Percentiles rank a stretch among this genome's conserved stretches.
Evolutionary conservation across 2,113 vertebrate species (phyloP).

Genomic region (Thalassoma bifasciatum): DNA sequence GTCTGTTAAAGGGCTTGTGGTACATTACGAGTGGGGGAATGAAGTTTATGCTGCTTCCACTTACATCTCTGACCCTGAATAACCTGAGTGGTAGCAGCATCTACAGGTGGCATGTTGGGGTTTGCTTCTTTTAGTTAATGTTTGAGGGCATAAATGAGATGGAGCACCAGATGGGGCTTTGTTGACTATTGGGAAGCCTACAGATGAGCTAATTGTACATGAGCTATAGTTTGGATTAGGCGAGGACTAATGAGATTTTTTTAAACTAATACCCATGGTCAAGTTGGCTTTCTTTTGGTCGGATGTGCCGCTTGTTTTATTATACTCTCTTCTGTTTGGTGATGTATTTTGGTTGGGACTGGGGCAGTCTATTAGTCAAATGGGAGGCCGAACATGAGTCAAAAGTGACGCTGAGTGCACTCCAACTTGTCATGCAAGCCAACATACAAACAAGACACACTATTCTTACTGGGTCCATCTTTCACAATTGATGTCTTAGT

Average conservation of each 20-base stretch:
- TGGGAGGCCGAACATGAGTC: no score
- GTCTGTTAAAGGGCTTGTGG: constrained; percentile 28
- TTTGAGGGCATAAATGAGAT: not conserved
- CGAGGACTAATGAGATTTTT: not conserved
- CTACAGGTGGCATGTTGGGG: constrained; percentile 1
- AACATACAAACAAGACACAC: no score
- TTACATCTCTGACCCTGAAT: not conserved
- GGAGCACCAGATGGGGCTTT: not conserved
- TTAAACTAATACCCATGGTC: not conserved
- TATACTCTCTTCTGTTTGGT: not conserved
- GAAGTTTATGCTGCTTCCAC: not conserved
- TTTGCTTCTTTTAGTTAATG: not conserved
- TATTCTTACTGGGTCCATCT: no score
- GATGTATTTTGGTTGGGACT: no score
- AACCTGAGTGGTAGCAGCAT: not conserved
- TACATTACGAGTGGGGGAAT: not conserved
- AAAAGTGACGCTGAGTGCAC: no score
- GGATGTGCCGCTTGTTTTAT: not conserved
- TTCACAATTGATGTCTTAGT: no score
- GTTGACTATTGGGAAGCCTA: constrained; percentile 11
- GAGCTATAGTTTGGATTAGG: not conserved
- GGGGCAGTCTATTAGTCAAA: no score
- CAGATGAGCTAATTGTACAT: not conserved
- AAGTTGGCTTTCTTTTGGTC: not conserved
- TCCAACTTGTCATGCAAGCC: no score